A percentile compares a stretch with the other conserved stretches of the same genome.
phyloP scores from a whole-genome alignment of 2,888 invertebrate genomes.

The Cheilosia vulpina region DNA sequence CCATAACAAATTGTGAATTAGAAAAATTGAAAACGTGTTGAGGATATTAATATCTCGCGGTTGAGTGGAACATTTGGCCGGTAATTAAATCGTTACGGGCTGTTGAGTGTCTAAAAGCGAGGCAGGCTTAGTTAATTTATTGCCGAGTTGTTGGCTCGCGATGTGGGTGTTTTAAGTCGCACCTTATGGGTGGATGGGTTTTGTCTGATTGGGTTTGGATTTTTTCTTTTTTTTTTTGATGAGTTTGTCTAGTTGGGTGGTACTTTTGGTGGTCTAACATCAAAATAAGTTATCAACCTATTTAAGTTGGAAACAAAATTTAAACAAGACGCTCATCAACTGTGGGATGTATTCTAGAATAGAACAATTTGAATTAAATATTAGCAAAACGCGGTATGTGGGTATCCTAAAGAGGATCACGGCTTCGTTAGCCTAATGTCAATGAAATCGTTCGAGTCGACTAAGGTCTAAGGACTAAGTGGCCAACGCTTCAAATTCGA shows the following conservation, averaged over 20 bases:
- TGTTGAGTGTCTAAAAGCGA: conserved; percentile 53
- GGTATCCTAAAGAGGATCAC: no score
- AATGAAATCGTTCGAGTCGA: no score
- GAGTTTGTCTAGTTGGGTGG: not conserved
- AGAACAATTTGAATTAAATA: no score
- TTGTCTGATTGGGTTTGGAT: conserved; percentile 14
- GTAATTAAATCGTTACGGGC: conserved; percentile 73
- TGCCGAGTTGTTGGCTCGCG: conserved; percentile 2
- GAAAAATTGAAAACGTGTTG: conserved; percentile 75
- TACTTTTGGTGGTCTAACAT: no score
- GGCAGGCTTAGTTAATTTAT: conserved; percentile 62
- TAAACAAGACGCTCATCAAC: rapidly evolving
- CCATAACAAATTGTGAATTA: conserved; percentile 69
- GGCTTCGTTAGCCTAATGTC: no score
- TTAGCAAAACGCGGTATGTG: no score
- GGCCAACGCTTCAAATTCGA: no score
- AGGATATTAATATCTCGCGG: conserved; percentile 71
- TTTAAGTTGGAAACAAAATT: no score
- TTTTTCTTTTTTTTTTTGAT: no score
- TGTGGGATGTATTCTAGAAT: no score
- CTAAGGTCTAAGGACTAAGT: no score
- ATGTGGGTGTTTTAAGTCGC: conserved; percentile 16
- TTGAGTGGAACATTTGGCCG: conserved; percentile 36
- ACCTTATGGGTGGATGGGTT: conserved; percentile 38
- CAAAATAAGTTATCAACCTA: no score